These are phyloP conservation scores for Hiodon alosoides DNA, from an alignment of 2,113 vertebrate species.

Conservation along the genomic window DNA sequence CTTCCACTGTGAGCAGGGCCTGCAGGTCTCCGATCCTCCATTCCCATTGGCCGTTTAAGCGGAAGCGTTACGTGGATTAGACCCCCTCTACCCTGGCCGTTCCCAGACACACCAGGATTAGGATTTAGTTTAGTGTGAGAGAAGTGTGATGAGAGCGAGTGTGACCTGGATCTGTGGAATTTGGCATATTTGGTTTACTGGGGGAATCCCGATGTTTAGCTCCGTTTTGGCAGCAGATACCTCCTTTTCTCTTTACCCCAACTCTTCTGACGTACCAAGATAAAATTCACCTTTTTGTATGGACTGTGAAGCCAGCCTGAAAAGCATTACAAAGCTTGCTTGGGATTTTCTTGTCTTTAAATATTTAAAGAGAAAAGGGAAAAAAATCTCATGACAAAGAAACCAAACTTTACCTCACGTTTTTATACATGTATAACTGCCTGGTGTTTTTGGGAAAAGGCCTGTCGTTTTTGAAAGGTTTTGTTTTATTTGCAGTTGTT, in stretches of 20 bases:
- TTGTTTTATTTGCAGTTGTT: conserved; percentile 55
- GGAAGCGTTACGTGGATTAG: no score
- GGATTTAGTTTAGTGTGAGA: neutral
- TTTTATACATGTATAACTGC: conserved; percentile 54
- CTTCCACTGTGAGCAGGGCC: no score
- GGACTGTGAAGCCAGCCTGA: conserved; percentile 60
- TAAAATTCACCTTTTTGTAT: conserved; percentile 45
- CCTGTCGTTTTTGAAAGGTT: conserved; percentile 59
- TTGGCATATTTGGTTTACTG: neutral
- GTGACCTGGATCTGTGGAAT: conserved; percentile 37
- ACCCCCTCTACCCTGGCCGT: no score
- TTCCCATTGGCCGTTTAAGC: no score
- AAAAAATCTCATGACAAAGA: conserved; percentile 60
- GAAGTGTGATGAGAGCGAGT: conserved; percentile 45
- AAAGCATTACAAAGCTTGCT: conserved; percentile 41
- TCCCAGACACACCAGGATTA: neutral
- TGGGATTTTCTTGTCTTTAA: conserved; percentile 61
- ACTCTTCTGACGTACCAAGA: conserved; percentile 29
- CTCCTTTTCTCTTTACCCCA: conserved; percentile 29
- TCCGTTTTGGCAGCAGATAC: conserved; percentile 37
- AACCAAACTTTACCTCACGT: conserved; percentile 69
- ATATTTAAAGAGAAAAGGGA: conserved; percentile 61
- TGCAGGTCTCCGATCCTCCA: no score
- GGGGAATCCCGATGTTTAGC: neutral
- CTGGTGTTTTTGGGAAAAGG: conserved; percentile 64